phyloP scores from a whole-genome alignment of 2,888 invertebrate species.

The Drosophila eohydei region DNA sequence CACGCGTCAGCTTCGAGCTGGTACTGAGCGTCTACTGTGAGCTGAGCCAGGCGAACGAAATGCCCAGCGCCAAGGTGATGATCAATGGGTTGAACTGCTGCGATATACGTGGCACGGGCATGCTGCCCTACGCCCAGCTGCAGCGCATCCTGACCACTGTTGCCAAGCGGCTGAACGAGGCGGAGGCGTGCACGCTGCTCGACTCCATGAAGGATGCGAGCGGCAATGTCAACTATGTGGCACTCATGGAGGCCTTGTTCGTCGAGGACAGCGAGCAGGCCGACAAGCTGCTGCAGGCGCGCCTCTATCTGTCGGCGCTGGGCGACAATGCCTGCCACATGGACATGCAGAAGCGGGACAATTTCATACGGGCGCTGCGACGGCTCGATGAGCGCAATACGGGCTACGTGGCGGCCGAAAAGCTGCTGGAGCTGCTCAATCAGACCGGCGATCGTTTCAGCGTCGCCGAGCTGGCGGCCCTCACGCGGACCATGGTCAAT shows the following conservation, averaged over 20 bases:
- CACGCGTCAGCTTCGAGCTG: slow-evolving; percentile 26
- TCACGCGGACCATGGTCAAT: slow-evolving; percentile 18
- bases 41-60: neutral
- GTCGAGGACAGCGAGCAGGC: neutral
- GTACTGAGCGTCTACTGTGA: slow-evolving; percentile 31
- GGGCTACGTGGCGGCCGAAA: slow-evolving; percentile 10
- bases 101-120: neutral
- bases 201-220: slow-evolving; percentile 14
- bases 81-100: slow-evolving; percentile 25
- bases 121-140: slow-evolving; percentile 8
- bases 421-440: slow-evolving; percentile 21
- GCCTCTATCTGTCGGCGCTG: slow-evolving; percentile 23
- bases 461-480: slow-evolving; percentile 1
- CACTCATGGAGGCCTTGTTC: slow-evolving; percentile 18
- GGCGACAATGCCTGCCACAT: slow-evolving; percentile 30
- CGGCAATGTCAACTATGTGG: slow-evolving; percentile 32
- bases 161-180: slow-evolving; percentile 22
- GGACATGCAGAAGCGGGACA: slow-evolving; percentile 43
- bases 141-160: slow-evolving; percentile 18
- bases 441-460: slow-evolving; percentile 9
- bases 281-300: slow-evolving; percentile 8
- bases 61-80: slow-evolving; percentile 15
- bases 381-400: neutral
- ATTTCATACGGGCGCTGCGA: slow-evolving; percentile 26
- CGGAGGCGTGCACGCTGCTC: slow-evolving; percentile 14